Conservation (phyloP, 2,888 invertebrate species). For the Drosophila neotestacea region DNA sequence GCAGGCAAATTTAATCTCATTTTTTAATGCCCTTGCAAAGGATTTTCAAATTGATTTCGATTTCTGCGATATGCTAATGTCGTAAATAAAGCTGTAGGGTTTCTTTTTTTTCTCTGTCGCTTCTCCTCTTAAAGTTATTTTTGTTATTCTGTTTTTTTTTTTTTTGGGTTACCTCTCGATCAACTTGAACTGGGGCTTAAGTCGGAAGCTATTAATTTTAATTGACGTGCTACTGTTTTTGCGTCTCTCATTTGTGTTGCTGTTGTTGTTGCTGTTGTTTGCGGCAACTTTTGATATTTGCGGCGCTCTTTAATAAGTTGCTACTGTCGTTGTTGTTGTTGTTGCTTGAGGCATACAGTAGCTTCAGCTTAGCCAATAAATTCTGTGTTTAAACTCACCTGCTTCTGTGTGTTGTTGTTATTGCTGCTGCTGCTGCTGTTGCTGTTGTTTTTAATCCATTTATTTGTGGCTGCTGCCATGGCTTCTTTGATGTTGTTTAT, state of each 20-base stretch:
- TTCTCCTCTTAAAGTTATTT: too few relatives aligned
- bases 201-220: slow-evolving; percentile 82
- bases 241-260: slow-evolving; percentile 49
- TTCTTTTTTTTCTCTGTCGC: slow-evolving; percentile 12
- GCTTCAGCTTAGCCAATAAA: slow-evolving; percentile 47
- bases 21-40: slow-evolving; percentile 78
- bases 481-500: slow-evolving; percentile 15
- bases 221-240: slow-evolving; percentile 80
- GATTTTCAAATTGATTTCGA: slow-evolving; percentile 81
- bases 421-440: slow-evolving; percentile 30
- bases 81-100: slow-evolving; percentile 75
- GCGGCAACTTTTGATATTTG: slow-evolving; percentile 56
- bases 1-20: slow-evolving; percentile 73
- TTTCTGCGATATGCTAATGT: slow-evolving; percentile 72
- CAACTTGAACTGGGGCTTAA: slow-evolving; percentile 63
- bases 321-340: slow-evolving; percentile 28
- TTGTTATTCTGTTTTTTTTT: neutral
- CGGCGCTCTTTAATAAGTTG: slow-evolving; percentile 56
- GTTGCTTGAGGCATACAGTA: slow-evolving; percentile 45
- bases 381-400: slow-evolving; percentile 68
- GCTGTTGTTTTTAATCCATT: slow-evolving; percentile 70
- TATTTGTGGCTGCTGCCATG: slow-evolving; percentile 70
- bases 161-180: slow-evolving; percentile 30
- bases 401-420: slow-evolving; percentile 51
- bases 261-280: slow-evolving; percentile 29